These are phyloP conservation scores for Eurytoma adleriae DNA, from an alignment of 2,888 invertebrate genomes.

Conservation along the genomic window DNA sequence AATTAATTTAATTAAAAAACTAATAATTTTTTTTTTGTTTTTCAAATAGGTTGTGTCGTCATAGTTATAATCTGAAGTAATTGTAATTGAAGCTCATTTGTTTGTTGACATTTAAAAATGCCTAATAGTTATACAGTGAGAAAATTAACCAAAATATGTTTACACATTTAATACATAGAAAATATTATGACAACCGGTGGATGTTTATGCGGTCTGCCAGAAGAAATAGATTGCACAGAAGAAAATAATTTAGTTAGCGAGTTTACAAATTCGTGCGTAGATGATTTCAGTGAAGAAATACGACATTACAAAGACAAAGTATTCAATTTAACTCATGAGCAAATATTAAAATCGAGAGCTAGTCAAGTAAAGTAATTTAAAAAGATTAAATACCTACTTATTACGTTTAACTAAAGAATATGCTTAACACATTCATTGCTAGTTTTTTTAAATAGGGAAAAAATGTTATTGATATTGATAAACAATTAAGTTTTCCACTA, in stretches of 20 bases:
- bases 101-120: slow-evolving; percentile 13
- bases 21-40: background rate
- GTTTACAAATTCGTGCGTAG: too few relatives aligned
- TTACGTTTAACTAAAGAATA: too few relatives aligned
- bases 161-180: slow-evolving; percentile 31
- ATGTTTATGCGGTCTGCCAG: slow-evolving; percentile 35
- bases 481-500: too few relatives aligned
- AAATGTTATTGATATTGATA: too few relatives aligned
- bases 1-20: slow-evolving; percentile 15
- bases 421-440: too few relatives aligned
- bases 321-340: slow-evolving; percentile 25
- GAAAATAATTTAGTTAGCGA: background rate
- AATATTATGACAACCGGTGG: slow-evolving; percentile 46
- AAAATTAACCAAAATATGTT: slow-evolving; percentile 40
- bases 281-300: slow-evolving; percentile 42
- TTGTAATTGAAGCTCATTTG: slow-evolving; percentile 25
- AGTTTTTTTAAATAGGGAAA: too few relatives aligned
- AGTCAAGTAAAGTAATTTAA: slow-evolving; percentile 46
- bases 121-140: background rate
- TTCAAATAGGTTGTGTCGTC: background rate
- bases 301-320: slow-evolving; percentile 42
- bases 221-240: slow-evolving; percentile 4
- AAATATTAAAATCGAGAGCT: slow-evolving; percentile 35
- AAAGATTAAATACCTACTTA: background rate
- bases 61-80: slow-evolving; percentile 25